phyloP scores from a whole-genome alignment of 2,797 vertebrate genomes.

The Centroberyx gerrardi region DNA sequence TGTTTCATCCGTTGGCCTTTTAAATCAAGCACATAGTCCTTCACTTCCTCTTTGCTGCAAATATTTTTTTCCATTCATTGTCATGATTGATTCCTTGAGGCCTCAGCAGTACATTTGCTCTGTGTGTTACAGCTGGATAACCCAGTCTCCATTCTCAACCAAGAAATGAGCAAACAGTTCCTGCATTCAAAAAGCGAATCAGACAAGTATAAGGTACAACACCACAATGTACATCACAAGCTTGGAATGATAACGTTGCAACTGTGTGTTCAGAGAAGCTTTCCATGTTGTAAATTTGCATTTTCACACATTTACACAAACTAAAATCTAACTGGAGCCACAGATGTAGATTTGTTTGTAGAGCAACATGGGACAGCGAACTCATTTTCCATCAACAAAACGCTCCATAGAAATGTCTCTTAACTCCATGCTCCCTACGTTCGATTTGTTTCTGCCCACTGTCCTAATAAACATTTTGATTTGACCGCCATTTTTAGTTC shows the following conservation, averaged over 20 bases:
- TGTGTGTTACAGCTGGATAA: constrained; percentile 71
- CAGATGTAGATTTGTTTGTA: too few species aligned
- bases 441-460: too few species aligned
- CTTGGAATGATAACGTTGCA: not conserved
- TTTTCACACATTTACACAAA: too few species aligned
- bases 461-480: too few species aligned
- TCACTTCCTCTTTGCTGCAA: not conserved
- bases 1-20: too few species aligned
- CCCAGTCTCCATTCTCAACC: constrained; percentile 82
- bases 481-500: constrained; percentile 57
- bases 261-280: not conserved
- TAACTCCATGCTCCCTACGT: too few species aligned
- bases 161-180: constrained; percentile 86
- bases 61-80: not conserved
- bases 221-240: fast-evolving
- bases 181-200: constrained; percentile 83
- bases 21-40: too few species aligned
- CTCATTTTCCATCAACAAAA: too few species aligned
- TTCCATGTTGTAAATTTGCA: too few species aligned
- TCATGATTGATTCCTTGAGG: not conserved
- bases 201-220: constrained; percentile 73
- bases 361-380: too few species aligned
- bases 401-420: too few species aligned
- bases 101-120: not conserved
- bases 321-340: too few species aligned